Conservation (phyloP, 1,140 invertebrate species). For the Nasonia longicornis region DNA sequence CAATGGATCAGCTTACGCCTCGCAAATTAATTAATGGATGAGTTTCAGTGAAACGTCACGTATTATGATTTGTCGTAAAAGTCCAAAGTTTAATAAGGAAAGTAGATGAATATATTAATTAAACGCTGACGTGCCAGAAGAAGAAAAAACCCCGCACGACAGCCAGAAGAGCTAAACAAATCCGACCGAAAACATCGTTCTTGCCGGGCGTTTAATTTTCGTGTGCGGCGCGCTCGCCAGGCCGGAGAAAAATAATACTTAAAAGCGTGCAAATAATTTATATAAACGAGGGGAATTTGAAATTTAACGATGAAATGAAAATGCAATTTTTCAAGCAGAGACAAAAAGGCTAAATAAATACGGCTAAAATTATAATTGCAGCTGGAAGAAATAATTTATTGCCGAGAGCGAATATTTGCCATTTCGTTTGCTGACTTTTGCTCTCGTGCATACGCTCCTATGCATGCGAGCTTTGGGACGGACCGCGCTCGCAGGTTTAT, state of each 20-base stretch:
- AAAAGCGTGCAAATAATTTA: neutral
- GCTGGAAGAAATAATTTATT: conserved; percentile 20
- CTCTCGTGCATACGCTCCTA: neutral
- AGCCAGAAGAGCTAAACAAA: neutral
- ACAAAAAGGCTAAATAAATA: conserved; percentile 6
- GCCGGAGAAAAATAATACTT: neutral
- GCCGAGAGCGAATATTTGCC: neutral
- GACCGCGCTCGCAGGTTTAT: neutral
- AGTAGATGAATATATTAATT: conserved; percentile 10
- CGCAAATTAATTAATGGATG: conserved; percentile 1
- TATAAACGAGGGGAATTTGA: neutral
- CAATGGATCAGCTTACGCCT: neutral
- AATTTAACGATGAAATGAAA: conserved; percentile 22
- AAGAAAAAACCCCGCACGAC: neutral
- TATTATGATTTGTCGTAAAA: neutral
- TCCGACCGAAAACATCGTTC: neutral
- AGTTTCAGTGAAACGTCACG: neutral
- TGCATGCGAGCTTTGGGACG: neutral
- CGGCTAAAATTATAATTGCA: neutral
- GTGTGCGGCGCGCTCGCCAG: neutral
- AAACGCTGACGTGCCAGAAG: neutral
- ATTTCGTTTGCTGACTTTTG: neutral
- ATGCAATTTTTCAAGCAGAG: conserved; percentile 23
- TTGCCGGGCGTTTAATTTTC: conserved; percentile 1
- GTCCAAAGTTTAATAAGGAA: conserved; percentile 14